Conservation (phyloP, 2,888 invertebrate genomes). For the Eretmocerus hayati region DNA sequence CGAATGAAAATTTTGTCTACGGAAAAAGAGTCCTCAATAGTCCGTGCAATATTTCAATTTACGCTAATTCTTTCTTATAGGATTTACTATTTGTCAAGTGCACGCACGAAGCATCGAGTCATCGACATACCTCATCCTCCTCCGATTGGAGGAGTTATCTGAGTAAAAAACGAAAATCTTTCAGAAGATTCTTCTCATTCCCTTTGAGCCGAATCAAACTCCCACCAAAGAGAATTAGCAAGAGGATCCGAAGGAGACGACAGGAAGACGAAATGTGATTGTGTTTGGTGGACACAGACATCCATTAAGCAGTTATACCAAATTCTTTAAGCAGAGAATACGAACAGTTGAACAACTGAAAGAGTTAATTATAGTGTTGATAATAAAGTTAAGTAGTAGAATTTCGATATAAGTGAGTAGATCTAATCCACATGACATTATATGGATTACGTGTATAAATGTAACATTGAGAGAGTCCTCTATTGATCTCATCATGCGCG, state of each 20-base stretch:
- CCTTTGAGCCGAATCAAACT: conserved; percentile 46
- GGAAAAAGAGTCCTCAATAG: neutral
- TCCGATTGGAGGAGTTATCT: conserved; percentile 37
- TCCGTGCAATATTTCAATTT: neutral
- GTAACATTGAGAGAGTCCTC: conserved; percentile 22
- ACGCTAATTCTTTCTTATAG: conserved; percentile 19
- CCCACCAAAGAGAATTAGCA: conserved; percentile 39
- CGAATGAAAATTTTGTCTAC: no score
- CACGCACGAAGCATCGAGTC: conserved; percentile 25
- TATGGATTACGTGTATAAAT: conserved; percentile 22
- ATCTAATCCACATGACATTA: conserved; percentile 19
- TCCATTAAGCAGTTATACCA: conserved; percentile 20
- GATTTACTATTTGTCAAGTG: conserved; percentile 28
- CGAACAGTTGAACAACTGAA: conserved; percentile 6
- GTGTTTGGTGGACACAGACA: conserved; percentile 7
- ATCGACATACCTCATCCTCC: neutral
- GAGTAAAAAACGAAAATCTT: conserved; percentile 43
- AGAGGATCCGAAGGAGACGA: conserved; percentile 10
- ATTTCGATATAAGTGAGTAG: conserved; percentile 7
- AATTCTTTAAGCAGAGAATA: conserved; percentile 17
- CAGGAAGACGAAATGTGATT: conserved; percentile 21
- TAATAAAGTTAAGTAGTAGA: conserved; percentile 6
- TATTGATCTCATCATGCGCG: conserved; percentile 21
- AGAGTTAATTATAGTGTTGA: conserved; percentile 11
- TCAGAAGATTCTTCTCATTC: conserved; percentile 42